phyloP scores from a whole-genome alignment of 2,888 invertebrate species.

The Heliconius hortense region DNA sequence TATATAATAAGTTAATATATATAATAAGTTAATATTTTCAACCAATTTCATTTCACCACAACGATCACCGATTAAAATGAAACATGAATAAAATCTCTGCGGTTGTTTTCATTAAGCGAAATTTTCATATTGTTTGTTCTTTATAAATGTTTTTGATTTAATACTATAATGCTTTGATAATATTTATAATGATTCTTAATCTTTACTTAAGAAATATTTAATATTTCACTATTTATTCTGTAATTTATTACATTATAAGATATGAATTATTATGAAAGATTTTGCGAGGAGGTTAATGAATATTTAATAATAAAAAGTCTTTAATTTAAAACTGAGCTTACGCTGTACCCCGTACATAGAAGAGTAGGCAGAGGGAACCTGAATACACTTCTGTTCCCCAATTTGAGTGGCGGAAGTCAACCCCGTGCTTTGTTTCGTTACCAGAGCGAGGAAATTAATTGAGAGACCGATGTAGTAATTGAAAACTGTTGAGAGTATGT shows the following conservation, averaged over 20 bases:
- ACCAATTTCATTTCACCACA: neutral
- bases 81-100: slow-evolving; percentile 14
- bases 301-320: neutral
- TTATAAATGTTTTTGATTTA: slow-evolving; percentile 17
- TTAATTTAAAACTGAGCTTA: neutral
- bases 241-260: neutral
- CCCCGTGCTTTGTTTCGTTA: too few relatives aligned
- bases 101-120: slow-evolving; percentile 18
- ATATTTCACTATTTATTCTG: neutral
- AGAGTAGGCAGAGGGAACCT: too few relatives aligned
- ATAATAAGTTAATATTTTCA: neutral
- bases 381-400: too few relatives aligned
- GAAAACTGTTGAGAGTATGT: too few relatives aligned
- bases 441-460: too few relatives aligned
- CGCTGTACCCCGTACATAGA: too few relatives aligned
- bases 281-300: neutral
- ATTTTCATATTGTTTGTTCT: slow-evolving; percentile 6
- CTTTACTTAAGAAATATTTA: neutral
- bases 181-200: neutral
- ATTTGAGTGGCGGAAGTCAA: too few relatives aligned
- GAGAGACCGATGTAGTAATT: too few relatives aligned
- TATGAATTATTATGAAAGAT: neutral
- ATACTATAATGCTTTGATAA: slow-evolving; percentile 4
- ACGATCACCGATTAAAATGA: neutral
- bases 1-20: too few relatives aligned